Base-by-base conservation (phyloP, 2,113 vertebrate genomes). In the Ptilonorhynchus violaceus region DNA sequence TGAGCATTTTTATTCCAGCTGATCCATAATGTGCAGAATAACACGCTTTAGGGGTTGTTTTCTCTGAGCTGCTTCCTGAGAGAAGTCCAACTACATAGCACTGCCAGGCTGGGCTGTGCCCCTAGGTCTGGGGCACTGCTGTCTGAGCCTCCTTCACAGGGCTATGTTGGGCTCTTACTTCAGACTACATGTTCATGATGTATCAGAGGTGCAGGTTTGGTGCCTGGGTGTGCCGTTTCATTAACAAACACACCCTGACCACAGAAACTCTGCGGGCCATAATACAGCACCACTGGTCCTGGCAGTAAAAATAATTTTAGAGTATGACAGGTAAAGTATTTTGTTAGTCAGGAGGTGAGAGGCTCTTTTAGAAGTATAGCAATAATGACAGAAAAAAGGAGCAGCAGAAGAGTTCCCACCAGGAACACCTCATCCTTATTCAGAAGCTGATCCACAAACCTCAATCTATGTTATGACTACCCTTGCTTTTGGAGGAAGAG, bases 241-340 rank as follows among this genome's bases (percentile, higher is more conserved):
- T 95, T 82, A 95, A 88, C 41, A 96, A 60, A 72, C 39, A 19
- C 72, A 62, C 33, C 39, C 77, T 96, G 92, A 95, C 70, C 35
- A 52, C 66, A 60, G 90, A 78, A 93, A 72, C 64, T 3, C 9
- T 60, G 55, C 44, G 88, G 55, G 92, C 82, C 74, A 22, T 84
- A 94, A 96, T 30, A 94, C 49, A 89, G 78, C 87, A 89, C 66
- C 70, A 69, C 88, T 39, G 16, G 88, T 97, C 96, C 73, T 90
- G 59, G 67, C 92, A 96, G 91, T 95, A 87, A 95, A 96, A 96
- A 75, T 94, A 97, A 96, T 96, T 96, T 68, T 85, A 85, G 89
- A 96, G 46, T 84, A 94, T 79, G 96, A 96, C 89, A 97, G 96
- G 94, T 91, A 95, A 97, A 97, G 82, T 56, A 89, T 95, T 94